A percentile compares a stretch with the other conserved stretches of the same genome.
These are phyloP conservation scores for Cephalopterus ornatus DNA, from an alignment of 2,113 vertebrate genomes.

Conservation along the genomic window DNA sequence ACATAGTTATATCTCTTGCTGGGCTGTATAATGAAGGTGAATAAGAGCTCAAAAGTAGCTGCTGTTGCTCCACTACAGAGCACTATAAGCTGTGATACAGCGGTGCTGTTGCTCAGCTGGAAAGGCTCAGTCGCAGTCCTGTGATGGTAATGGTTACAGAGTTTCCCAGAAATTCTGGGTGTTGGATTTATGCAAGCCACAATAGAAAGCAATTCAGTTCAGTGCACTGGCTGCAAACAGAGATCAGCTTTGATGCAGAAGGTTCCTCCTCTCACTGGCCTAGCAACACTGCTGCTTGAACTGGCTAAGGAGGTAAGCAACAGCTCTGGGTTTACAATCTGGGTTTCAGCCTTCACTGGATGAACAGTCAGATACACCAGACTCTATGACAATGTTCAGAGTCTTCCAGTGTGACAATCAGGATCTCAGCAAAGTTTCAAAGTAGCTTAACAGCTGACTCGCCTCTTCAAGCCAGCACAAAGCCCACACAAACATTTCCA, in stretches of 20 bases:
- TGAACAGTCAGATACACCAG: background rate
- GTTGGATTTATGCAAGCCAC: background rate
- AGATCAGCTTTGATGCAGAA: background rate
- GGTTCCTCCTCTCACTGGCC: background rate
- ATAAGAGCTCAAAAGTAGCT: background rate
- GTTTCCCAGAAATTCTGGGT: background rate
- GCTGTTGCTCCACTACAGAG: background rate
- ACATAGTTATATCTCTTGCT: background rate
- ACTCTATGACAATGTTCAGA: background rate
- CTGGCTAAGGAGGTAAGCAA: background rate
- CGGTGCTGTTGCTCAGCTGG: background rate
- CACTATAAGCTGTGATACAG: rapidly evolving
- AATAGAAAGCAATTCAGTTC: background rate
- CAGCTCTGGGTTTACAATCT: background rate
- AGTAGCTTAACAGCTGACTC: background rate
- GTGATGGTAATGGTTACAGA: rapidly evolving
- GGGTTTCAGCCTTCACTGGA: background rate
- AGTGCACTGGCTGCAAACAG: background rate
- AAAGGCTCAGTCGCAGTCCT: background rate
- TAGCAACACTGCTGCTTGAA: background rate
- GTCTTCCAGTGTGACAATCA: background rate
- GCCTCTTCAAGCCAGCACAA: background rate
- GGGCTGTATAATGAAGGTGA: background rate
- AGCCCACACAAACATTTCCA: background rate
- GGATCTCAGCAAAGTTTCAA: background rate